A percentile compares a stretch with the other conserved stretches of the same genome.
phyloP scores from a whole-genome alignment of 2,888 invertebrate genomes.

The Sarcophaga caerulescens region DNA sequence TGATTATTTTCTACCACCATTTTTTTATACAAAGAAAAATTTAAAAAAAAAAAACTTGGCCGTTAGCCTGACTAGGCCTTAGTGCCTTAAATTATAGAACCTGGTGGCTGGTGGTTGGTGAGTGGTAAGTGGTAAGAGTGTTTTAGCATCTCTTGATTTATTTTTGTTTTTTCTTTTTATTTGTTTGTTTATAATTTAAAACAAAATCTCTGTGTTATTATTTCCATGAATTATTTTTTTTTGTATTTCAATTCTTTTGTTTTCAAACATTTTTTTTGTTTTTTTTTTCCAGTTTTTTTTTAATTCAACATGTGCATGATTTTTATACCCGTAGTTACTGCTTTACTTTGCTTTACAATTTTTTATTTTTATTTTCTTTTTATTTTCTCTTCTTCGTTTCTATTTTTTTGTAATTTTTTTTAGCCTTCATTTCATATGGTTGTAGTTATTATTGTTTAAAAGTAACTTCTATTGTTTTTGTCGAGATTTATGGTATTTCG shows the following conservation, averaged over 20 bases:
- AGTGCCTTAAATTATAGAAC: conserved; percentile 28
- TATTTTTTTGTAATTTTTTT: conserved; percentile 6
- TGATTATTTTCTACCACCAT: conserved; percentile 38
- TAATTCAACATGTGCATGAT: conserved; percentile 41
- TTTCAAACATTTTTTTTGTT: conserved; percentile 19
- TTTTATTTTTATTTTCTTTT: neutral
- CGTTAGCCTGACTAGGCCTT: conserved; percentile 57
- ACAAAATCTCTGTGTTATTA: conserved; percentile 29
- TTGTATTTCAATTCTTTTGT: conserved; percentile 57
- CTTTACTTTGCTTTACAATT: conserved; percentile 14
- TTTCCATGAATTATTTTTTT: conserved; percentile 41
- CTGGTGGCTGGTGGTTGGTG: neutral
- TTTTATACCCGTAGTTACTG: conserved; percentile 49
- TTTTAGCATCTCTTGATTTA: conserved; percentile 27
- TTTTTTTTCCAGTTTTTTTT: conserved; percentile 2
- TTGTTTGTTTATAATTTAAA: conserved; percentile 52
- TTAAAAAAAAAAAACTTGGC: conserved; percentile 38
- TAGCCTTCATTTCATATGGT: neutral
- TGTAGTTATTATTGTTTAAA: conserved; percentile 25
- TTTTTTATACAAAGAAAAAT: neutral
- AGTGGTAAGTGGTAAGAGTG: conserved; percentile 17
- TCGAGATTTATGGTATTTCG: conserved; percentile 55
- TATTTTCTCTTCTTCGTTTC: neutral
- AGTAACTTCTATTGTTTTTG: conserved; percentile 56
- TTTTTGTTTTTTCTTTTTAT: conserved; percentile 19